Percentiles rank a stretch among this genome's conserved stretches.
These are phyloP conservation scores for Takifugu rubripes DNA, from an alignment of 2,797 vertebrate genomes.

Conservation along the genomic window DNA sequence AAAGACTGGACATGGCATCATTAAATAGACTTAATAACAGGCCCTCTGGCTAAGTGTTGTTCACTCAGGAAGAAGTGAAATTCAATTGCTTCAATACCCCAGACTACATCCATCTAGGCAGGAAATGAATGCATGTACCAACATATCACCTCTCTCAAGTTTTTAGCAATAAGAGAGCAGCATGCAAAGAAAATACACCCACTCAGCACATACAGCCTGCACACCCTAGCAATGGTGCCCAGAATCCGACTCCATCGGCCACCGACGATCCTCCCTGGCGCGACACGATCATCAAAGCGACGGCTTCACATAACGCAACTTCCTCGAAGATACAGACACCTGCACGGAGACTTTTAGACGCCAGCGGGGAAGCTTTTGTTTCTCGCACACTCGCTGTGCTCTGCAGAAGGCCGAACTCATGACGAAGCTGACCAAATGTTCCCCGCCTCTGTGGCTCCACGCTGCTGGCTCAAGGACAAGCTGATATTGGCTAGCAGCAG, in stretches of 20 bases:
- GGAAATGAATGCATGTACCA: conserved; percentile 10
- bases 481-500: conserved; percentile 13
- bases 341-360: conserved; percentile 15
- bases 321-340: conserved; percentile 1
- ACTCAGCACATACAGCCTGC: conserved; percentile 12
- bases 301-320: neutral
- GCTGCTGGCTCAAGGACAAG: conserved; percentile 36
- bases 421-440: conserved; percentile 26
- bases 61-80: conserved; percentile 25
- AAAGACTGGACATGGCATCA: conserved; percentile 21
- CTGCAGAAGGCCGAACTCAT: conserved; percentile 19
- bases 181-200: conserved; percentile 17
- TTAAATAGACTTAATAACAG: conserved; percentile 34
- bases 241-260: conserved; percentile 4
- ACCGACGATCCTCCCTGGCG: conserved; percentile 11
- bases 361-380: conserved; percentile 11
- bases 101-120: conserved; percentile 24
- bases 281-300: conserved; percentile 21
- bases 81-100: conserved; percentile 3
- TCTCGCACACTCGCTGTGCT: conserved; percentile 4
- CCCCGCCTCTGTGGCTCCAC: conserved; percentile 13
- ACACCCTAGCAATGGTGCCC: conserved; percentile 3
- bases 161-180: conserved; percentile 19
- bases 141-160: conserved; percentile 15
- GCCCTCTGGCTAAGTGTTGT: conserved; percentile 16